Conservation (phyloP, 2,888 invertebrate genomes). For the Xylocampa areola region DNA sequence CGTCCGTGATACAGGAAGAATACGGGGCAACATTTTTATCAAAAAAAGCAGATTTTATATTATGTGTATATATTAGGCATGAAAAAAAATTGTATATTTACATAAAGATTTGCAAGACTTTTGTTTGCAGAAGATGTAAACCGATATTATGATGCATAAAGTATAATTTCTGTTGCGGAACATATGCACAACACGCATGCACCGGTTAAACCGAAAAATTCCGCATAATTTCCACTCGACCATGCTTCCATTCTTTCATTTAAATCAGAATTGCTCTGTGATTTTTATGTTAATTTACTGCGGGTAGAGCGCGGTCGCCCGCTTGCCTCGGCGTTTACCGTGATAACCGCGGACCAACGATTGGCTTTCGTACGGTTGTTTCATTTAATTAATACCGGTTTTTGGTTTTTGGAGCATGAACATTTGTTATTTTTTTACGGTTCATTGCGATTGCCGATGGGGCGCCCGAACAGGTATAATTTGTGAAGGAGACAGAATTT, state of each 20-base stretch:
- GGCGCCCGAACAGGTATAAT: too few relatives aligned
- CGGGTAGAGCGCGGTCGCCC: conserved; percentile 41
- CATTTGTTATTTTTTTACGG: neutral
- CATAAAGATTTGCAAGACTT: too few relatives aligned
- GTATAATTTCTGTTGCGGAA: too few relatives aligned
- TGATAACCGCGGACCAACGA: conserved; percentile 32
- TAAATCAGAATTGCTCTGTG: conserved; percentile 50
- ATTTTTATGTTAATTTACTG: conserved; percentile 61
- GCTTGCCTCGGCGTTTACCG: conserved; percentile 32
- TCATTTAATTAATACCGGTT: conserved; percentile 35
- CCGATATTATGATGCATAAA: too few relatives aligned
- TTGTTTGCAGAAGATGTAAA: too few relatives aligned
- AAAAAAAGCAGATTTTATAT: too few relatives aligned
- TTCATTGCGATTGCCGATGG: neutral
- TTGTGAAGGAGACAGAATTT: too few relatives aligned
- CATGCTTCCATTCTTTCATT: conserved; percentile 45
- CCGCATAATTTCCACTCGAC: conserved; percentile 37
- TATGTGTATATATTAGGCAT: too few relatives aligned
- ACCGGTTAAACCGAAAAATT: conserved; percentile 23
- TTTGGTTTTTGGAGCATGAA: conserved; percentile 2
- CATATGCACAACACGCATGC: conserved; percentile 5
- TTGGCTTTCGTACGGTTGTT: conserved; percentile 42
- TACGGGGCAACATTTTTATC: too few relatives aligned
- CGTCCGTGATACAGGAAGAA: too few relatives aligned
- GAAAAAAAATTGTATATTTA: too few relatives aligned